Conservation (phyloP, 2,797 vertebrate genomes). For the Mycteria americana region DNA sequence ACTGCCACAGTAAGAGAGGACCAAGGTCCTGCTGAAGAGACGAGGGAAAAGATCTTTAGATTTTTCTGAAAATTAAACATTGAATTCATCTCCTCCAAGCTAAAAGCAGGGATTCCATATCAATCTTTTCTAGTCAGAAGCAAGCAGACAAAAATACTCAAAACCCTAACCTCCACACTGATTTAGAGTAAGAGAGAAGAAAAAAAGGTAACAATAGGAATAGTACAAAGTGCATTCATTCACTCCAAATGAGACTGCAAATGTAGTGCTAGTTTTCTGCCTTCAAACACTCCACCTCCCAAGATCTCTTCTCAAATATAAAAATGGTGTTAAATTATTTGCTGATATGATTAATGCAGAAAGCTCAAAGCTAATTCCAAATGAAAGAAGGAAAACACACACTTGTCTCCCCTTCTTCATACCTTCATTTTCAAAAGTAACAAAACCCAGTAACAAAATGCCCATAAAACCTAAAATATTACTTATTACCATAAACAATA, state of each 20-base stretch:
- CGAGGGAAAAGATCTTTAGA: not conserved
- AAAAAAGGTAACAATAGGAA: not conserved
- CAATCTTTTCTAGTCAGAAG: not conserved
- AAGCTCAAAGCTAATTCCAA: not conserved
- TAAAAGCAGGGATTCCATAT: not conserved
- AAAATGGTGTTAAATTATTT: not conserved
- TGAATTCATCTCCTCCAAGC: not conserved
- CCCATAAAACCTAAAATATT: not conserved
- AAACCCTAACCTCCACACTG: not conserved
- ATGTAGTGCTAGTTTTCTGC: not conserved
- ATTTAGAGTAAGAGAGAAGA: not conserved
- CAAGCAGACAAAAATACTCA: not conserved
- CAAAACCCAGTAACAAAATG: not conserved
- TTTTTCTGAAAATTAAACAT: not conserved
- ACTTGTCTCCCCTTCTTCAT: not conserved
- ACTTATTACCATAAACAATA: not conserved
- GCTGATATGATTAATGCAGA: not conserved
- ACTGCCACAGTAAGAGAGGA: not conserved
- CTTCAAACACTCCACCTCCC: not conserved
- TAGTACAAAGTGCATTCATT: not conserved
- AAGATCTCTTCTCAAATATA: not conserved
- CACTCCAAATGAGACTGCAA: not conserved
- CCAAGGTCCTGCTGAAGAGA: not conserved
- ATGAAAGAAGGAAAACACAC: not conserved
- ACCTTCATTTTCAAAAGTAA: not conserved